Evolutionary conservation across 2,113 vertebrate species (phyloP).

Genomic region (Myiagra hebetior): DNA sequence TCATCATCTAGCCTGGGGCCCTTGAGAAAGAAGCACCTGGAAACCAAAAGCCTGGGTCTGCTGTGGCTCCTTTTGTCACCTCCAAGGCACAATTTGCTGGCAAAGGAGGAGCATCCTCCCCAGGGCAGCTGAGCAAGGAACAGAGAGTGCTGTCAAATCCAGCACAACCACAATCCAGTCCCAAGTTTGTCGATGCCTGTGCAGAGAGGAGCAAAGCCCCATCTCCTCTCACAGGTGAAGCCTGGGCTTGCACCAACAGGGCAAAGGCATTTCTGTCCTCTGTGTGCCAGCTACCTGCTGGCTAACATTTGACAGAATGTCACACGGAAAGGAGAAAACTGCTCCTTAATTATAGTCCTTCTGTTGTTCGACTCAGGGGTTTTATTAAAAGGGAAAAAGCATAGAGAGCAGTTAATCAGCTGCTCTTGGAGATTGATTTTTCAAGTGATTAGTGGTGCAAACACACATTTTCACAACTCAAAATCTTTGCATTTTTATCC

Average conservation of each 20-base stretch:
- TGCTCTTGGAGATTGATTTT: constrained; percentile 9
- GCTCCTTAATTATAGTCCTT: neutral
- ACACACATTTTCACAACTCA: neutral
- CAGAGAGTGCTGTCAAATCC: neutral
- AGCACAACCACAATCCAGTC: accelerated
- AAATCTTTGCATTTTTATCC: neutral
- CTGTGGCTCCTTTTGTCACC: neutral
- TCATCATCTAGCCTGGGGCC: neutral
- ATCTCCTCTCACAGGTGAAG: neutral
- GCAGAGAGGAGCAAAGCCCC: neutral
- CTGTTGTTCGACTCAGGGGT: neutral
- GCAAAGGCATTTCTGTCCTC: neutral
- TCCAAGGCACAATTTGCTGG: neutral
- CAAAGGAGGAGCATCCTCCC: neutral
- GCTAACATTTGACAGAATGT: neutral
- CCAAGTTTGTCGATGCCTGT: accelerated
- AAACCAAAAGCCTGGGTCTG: neutral
- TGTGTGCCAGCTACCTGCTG: neutral
- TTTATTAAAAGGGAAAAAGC: neutral
- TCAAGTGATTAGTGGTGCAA: constrained; percentile 5
- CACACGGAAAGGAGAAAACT: neutral
- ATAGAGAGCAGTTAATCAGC: neutral
- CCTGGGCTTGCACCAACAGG: neutral
- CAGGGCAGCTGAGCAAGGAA: neutral
- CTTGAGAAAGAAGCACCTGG: neutral